Evolutionary conservation across 2,113 vertebrate genomes (phyloP).

Genomic region (Ellobius talpinus): DNA sequence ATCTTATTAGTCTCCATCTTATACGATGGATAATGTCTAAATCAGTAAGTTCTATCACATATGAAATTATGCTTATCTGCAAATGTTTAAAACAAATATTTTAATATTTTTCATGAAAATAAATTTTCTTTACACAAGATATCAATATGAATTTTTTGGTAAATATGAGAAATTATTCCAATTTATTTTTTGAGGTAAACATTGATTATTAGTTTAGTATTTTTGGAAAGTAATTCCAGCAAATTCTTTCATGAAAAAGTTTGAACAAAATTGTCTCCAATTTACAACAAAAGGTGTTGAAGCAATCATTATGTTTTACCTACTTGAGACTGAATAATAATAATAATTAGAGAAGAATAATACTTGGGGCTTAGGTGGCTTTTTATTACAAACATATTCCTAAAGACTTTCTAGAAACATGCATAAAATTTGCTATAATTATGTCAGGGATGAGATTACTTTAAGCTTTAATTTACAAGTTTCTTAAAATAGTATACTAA

Average conservation of each 20-base stretch:
- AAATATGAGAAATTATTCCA: not conserved
- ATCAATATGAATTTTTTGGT: not conserved
- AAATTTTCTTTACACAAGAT: not conserved
- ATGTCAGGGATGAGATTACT: constrained; percentile 37
- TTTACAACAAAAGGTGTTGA: constrained; percentile 24
- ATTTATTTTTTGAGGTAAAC: not conserved
- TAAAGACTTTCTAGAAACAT: constrained; percentile 50
- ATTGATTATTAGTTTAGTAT: not conserved
- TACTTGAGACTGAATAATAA: constrained; percentile 52
- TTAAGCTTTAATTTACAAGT: constrained; percentile 56
- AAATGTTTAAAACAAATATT: not conserved
- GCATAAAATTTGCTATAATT: constrained; percentile 46
- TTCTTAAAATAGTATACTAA: constrained; percentile 63
- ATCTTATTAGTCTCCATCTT: too few relatives aligned
- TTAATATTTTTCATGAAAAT: not conserved
- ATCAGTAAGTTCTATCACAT: not conserved
- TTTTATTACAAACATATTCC: not conserved
- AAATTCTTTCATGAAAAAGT: not conserved
- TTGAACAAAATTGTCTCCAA: constrained; percentile 28
- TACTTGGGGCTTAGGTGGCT: not conserved
- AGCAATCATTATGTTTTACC: not conserved
- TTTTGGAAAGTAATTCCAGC: not conserved
- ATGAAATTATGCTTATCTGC: not conserved
- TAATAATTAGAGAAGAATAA: constrained; percentile 51
- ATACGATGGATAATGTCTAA: rapidly evolving